Percentiles rank a stretch among this genome's conserved stretches.
Conservation (phyloP, 2,888 invertebrate species). For the Andrena trimmerana region DNA sequence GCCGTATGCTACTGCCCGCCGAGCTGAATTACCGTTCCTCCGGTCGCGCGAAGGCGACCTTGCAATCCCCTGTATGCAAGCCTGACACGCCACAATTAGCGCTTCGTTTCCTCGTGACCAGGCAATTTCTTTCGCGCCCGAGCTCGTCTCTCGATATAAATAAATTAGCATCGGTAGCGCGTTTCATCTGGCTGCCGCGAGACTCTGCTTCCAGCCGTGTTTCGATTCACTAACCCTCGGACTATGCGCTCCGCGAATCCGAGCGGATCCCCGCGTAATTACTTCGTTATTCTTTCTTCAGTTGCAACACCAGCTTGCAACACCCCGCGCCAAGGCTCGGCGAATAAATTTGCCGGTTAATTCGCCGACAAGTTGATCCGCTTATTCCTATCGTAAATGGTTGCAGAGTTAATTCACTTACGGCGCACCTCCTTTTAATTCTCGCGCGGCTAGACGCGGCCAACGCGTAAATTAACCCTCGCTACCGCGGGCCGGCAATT, state of each 20-base stretch:
- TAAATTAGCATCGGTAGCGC: conserved; percentile 51
- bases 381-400: neutral
- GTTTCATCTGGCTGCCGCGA: neutral
- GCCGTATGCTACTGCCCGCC: conserved; percentile 72
- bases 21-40: conserved; percentile 71
- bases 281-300: conserved; percentile 9
- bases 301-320: neutral
- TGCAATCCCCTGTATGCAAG: conserved; percentile 29
- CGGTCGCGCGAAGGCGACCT: conserved; percentile 46
- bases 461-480: conserved; percentile 5
- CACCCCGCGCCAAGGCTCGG: neutral
- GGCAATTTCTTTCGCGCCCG: conserved; percentile 52
- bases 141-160: conserved; percentile 44
- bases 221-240: neutral
- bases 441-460: neutral
- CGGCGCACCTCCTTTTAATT: conserved; percentile 12
- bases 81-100: conserved; percentile 60
- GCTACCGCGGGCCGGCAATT: neutral
- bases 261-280: conserved; percentile 16
- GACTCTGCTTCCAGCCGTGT: neutral
- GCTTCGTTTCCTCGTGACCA: conserved; percentile 45
- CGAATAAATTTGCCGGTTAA: conserved; percentile 20
- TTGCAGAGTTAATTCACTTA: neutral
- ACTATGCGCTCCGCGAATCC: neutral
- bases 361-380: conserved; percentile 18